Conservation (phyloP, 1,140 invertebrate genomes). For the Hydropsyche tenuis region DNA sequence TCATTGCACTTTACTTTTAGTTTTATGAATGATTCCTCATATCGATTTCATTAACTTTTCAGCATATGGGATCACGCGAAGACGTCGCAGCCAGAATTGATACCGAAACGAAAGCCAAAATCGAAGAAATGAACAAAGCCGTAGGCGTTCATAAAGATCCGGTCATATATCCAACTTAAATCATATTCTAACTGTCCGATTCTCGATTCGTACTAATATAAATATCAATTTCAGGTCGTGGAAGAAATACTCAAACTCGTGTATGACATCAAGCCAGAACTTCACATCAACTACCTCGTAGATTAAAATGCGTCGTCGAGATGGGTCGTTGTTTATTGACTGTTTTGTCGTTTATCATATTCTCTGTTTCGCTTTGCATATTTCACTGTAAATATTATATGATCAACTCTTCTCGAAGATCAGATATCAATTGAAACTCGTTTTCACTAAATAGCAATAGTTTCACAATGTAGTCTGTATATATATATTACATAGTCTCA, state of each 20-base stretch:
- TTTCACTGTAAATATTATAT: constrained; percentile 14
- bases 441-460: constrained; percentile 6
- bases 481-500: neutral
- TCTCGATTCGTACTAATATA: too few relatives aligned
- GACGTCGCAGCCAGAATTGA: constrained; percentile 90
- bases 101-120: constrained; percentile 81
- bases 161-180: constrained; percentile 61
- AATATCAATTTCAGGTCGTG: constrained; percentile 76
- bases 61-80: constrained; percentile 92
- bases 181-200: too few relatives aligned
- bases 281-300: constrained; percentile 82
- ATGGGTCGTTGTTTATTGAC: neutral
- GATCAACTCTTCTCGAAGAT: neutral
- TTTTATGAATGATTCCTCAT: too few relatives aligned
- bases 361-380: neutral
- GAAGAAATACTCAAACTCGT: constrained; percentile 81
- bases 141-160: constrained; percentile 76
- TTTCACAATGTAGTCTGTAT: neutral
- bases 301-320: constrained; percentile 19
- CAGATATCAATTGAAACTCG: neutral
- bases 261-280: constrained; percentile 87
- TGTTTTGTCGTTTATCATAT: neutral
- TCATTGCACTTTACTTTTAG: too few relatives aligned
- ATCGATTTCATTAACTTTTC: constrained; percentile 50
- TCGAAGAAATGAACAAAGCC: constrained; percentile 86